Conservation (phyloP, 2,113 vertebrate genomes). For the Pachyramphus minor region DNA sequence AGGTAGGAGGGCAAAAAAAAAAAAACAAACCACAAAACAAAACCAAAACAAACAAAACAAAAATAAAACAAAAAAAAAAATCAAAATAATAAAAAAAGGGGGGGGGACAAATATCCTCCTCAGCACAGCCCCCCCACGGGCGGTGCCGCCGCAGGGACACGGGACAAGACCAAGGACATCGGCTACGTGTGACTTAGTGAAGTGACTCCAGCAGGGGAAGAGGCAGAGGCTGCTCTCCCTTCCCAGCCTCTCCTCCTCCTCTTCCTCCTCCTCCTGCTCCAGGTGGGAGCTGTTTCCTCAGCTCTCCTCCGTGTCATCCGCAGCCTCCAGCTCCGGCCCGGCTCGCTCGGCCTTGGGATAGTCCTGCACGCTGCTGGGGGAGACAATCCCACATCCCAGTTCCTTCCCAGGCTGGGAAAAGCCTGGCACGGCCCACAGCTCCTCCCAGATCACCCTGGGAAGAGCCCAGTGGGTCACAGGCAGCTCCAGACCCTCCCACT, state of each 20-base stretch:
- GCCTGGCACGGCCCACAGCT: fast-evolving
- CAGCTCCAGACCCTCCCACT: neutral
- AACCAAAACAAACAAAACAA: neutral
- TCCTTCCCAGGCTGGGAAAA: neutral
- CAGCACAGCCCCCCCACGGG: constrained; percentile 7
- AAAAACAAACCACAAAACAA: no score
- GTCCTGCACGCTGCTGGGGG: constrained; percentile 48
- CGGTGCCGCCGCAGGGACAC: neutral
- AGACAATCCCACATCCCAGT: neutral
- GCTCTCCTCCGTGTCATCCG: constrained; percentile 67
- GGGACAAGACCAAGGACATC: constrained; percentile 30
- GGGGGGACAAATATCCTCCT: constrained; percentile 57
- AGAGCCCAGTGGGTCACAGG: neutral
- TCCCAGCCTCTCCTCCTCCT: neutral
- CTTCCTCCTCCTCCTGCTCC: neutral
- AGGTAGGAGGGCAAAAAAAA: neutral
- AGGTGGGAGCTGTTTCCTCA: neutral
- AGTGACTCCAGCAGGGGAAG: neutral
- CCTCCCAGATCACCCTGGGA: fast-evolving
- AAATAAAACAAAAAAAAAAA: no score
- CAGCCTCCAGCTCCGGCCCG: constrained; percentile 33
- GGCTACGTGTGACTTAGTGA: constrained; percentile 51
- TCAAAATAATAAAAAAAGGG: neutral
- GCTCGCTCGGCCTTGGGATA: constrained; percentile 45
- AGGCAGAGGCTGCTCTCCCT: neutral